These are phyloP conservation scores for Drosophila kambysellisi DNA, from an alignment of 2,888 invertebrate genomes.

Conservation along the genomic window DNA sequence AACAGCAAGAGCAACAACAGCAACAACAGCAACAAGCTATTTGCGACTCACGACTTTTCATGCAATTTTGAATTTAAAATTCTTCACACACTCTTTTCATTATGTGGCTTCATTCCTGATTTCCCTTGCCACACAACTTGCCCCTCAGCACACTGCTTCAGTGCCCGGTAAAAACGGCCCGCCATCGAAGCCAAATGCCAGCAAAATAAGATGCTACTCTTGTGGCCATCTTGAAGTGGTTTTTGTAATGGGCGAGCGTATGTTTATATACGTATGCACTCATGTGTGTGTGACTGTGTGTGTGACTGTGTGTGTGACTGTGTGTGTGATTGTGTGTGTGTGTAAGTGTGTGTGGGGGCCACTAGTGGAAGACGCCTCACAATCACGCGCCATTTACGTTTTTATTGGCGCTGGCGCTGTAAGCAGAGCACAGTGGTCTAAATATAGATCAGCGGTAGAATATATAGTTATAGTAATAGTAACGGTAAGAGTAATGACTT, in stretches of 20 bases:
- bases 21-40: slow-evolving; percentile 70
- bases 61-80: slow-evolving; percentile 82
- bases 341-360: slow-evolving; percentile 35
- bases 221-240: slow-evolving; percentile 80
- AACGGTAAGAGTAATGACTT: neutral
- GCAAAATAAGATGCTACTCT: slow-evolving; percentile 79
- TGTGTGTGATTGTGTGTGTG: slow-evolving; percentile 25
- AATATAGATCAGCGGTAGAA: neutral
- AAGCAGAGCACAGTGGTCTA: slow-evolving; percentile 55
- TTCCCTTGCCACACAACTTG: slow-evolving; percentile 1
- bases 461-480: neutral
- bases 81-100: slow-evolving; percentile 82
- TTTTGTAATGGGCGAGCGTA: slow-evolving; percentile 72
- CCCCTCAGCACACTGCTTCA: slow-evolving; percentile 1
- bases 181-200: slow-evolving; percentile 72
- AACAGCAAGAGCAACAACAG: slow-evolving; percentile 27
- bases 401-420: slow-evolving; percentile 72
- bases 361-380: slow-evolving; percentile 70
- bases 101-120: slow-evolving; percentile 72
- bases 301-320: slow-evolving; percentile 23
- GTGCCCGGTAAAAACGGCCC: slow-evolving; percentile 56
- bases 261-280: slow-evolving; percentile 12
- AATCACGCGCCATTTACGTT: slow-evolving; percentile 80
- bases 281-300: slow-evolving; percentile 20
- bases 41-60: slow-evolving; percentile 82